Evolutionary conservation across 1,140 invertebrate genomes (phyloP).

Genomic region (Liolophura sinensis): DNA sequence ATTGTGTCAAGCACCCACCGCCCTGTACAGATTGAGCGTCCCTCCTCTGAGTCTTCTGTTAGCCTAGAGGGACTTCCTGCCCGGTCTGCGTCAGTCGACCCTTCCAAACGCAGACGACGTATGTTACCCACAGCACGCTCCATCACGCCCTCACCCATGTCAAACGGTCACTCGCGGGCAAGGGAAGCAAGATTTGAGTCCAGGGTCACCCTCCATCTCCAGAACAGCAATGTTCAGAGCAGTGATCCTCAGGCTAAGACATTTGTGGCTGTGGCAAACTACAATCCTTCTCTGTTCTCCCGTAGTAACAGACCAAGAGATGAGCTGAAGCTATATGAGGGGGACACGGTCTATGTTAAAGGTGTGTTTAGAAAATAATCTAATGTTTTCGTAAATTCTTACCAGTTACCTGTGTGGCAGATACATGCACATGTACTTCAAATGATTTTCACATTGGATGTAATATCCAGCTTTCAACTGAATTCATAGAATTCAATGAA

Average conservation of each 20-base stretch:
- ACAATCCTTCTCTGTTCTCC: conserved; percentile 40
- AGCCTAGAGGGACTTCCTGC: too few relatives aligned
- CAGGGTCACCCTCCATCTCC: neutral
- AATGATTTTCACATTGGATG: too few relatives aligned
- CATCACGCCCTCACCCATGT: too few relatives aligned
- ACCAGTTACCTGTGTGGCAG: neutral
- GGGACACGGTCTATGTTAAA: conserved; percentile 37
- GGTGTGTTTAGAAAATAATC: conserved; percentile 23
- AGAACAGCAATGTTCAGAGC: neutral
- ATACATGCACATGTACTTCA: too few relatives aligned
- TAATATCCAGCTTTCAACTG: too few relatives aligned
- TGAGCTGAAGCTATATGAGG: conserved; percentile 41
- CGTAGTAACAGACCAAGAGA: conserved; percentile 31
- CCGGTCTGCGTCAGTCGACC: too few relatives aligned
- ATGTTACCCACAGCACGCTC: too few relatives aligned
- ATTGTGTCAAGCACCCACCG: too few relatives aligned
- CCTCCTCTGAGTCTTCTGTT: too few relatives aligned
- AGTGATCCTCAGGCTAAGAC: conserved; percentile 4
- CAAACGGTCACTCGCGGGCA: neutral
- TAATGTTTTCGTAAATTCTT: neutral
- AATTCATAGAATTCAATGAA: too few relatives aligned
- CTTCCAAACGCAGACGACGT: too few relatives aligned
- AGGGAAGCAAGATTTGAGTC: neutral
- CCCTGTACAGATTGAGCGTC: too few relatives aligned
- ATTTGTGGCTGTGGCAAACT: conserved; percentile 39